Evolutionary conservation across 1,140 invertebrate species (phyloP).

Genomic region (Ganaspis sp.): DNA sequence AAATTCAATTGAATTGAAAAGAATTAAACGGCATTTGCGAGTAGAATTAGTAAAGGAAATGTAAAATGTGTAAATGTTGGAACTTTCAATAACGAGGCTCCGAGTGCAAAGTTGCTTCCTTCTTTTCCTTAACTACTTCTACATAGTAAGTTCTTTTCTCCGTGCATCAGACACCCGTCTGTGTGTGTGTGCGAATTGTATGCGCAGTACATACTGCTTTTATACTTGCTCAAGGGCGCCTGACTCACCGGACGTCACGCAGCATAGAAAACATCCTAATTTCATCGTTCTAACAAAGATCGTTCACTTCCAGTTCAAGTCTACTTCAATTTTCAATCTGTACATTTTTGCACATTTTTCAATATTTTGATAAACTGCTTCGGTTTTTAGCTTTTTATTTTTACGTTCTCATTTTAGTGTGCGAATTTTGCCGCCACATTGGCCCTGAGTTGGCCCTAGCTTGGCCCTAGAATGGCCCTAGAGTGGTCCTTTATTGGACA

Average conservation of each 20-base stretch:
- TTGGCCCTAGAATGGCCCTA: no score
- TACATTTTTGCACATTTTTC: not conserved
- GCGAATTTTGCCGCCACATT: no score
- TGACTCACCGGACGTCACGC: conserved; percentile 60
- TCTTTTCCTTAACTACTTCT: conserved; percentile 14
- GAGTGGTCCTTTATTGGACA: not conserved
- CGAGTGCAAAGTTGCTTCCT: conserved; percentile 6
- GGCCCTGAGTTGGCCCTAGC: no score
- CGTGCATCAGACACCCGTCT: conserved; percentile 36
- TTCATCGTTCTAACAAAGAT: conserved; percentile 35
- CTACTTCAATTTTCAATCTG: not conserved
- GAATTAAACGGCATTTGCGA: conserved; percentile 36
- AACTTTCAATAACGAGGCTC: conserved; percentile 8
- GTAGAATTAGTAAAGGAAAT: not conserved
- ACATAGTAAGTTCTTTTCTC: conserved; percentile 36
- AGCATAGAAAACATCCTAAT: conserved; percentile 65
- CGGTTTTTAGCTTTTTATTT: no score
- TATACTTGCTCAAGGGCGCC: conserved; percentile 63
- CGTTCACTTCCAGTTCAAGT: not conserved
- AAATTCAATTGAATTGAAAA: not conserved
- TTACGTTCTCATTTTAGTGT: no score
- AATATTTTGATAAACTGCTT: not conserved
- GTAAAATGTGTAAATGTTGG: conserved; percentile 9
- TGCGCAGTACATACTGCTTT: conserved; percentile 44
- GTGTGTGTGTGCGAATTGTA: conserved; percentile 23